Evolutionary conservation across 1,140 invertebrate genomes (phyloP).

Genomic region (Harpegnathos saltator): DNA sequence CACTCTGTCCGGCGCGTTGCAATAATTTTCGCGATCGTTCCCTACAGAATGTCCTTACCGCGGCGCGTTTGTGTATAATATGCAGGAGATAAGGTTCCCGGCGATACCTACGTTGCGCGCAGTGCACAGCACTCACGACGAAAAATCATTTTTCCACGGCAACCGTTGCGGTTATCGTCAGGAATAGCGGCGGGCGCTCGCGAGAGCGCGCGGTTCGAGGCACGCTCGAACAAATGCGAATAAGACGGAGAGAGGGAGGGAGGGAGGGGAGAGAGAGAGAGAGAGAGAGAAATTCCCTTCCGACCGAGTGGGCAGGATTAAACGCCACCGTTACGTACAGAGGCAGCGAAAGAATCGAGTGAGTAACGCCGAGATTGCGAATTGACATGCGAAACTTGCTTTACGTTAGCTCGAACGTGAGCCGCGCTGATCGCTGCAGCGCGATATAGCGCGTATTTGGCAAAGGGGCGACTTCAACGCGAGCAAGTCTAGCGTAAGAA

Average conservation of each 20-base stretch:
- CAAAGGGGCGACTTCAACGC: background rate
- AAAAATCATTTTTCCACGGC: conserved; percentile 64
- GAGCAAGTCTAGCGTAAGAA: background rate
- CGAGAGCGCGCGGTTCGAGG: conserved; percentile 2
- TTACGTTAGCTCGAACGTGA: conserved; percentile 1
- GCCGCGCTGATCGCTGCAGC: background rate
- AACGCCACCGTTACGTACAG: conserved; percentile 51
- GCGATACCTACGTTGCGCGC: conserved; percentile 43
- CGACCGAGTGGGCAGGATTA: conserved; percentile 46
- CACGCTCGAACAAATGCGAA: conserved; percentile 52
- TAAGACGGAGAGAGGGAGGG: conserved; percentile 25
- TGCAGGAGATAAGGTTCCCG: conserved; percentile 35
- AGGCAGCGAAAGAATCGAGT: conserved; percentile 38
- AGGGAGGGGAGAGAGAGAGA: conserved; percentile 24
- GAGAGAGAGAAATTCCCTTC: conserved; percentile 42
- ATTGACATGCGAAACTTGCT: conserved; percentile 60
- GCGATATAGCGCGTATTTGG: conserved; percentile 5
- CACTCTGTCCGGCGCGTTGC: conserved; percentile 8
- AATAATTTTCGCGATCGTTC: conserved; percentile 21
- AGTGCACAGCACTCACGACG: conserved; percentile 40
- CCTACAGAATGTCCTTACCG: background rate
- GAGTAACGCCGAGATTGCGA: conserved; percentile 45
- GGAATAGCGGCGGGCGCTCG: conserved; percentile 17
- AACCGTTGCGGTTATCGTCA: conserved; percentile 51
- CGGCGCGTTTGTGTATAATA: conserved; percentile 13